phyloP scores from a whole-genome alignment of 37 sponge, comb jelly and placozoan genomes.

The Lycopodina hypogea region DNA sequence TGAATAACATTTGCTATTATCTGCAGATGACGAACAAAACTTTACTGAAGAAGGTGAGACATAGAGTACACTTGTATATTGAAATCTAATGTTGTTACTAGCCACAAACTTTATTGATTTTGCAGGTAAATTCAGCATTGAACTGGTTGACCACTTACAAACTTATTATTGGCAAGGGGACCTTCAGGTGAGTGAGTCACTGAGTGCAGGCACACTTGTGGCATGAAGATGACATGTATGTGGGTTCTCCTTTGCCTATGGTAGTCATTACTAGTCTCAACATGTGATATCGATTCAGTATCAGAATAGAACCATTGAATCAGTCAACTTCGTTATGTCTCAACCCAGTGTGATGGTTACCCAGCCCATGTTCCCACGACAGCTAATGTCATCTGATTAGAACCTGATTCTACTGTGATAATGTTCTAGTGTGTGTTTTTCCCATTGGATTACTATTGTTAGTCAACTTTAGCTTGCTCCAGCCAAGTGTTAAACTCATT shows the following conservation, averaged over 20 bases:
- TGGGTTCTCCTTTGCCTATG: no score
- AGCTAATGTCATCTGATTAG: no score
- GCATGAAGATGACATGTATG: no score
- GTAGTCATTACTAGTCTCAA: neutral
- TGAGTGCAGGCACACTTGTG: no score
- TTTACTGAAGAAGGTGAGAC: neutral
- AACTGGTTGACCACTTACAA: conserved; percentile 32
- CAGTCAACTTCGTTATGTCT: no score
- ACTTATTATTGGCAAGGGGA: conserved; percentile 2
- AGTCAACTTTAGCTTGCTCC: no score
- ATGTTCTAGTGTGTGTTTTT: no score
- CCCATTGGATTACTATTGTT: no score
- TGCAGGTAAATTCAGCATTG: conserved; percentile 4
- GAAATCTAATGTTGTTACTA: neutral
- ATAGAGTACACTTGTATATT: neutral
- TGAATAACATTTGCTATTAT: neutral
- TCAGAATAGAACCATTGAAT: neutral
- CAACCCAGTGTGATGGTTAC: neutral
- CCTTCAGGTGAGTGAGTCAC: conserved; percentile 18
- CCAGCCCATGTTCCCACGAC: neutral
- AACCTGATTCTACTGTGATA: no score
- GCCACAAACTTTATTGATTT: neutral
- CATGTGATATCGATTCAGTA: neutral
- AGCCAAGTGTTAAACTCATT: no score
- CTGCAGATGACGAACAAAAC: neutral